Evolutionary conservation across 1,140 invertebrate genomes (phyloP).

Genomic region (Polyergus mexicanus): DNA sequence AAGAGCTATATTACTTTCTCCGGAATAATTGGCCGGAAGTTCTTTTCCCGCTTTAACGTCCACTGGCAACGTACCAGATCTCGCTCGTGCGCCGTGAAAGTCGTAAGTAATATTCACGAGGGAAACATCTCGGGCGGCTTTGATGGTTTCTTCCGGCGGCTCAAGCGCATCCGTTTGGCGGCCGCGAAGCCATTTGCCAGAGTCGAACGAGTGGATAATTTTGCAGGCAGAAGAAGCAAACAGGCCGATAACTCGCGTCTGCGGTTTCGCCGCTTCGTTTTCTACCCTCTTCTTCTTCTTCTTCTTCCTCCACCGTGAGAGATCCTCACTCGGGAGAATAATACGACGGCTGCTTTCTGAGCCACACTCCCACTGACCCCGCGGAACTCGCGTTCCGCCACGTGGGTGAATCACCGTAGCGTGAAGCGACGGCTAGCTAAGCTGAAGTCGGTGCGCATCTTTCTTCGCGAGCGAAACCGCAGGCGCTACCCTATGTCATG

Average conservation of each 20-base stretch:
- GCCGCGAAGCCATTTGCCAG: constrained; percentile 43
- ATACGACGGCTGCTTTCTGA: constrained; percentile 15
- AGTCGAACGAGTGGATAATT: constrained; percentile 68
- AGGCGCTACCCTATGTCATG: not conserved
- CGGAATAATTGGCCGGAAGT: constrained; percentile 43
- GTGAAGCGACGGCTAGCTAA: constrained; percentile 21
- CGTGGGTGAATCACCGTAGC: constrained; percentile 20
- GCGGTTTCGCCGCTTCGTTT: constrained; percentile 53
- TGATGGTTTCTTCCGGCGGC: constrained; percentile 63
- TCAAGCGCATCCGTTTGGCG: constrained; percentile 57
- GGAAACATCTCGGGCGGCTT: constrained; percentile 51
- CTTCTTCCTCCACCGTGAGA: not conserved
- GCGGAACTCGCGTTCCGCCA: constrained; percentile 15
- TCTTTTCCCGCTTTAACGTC: constrained; percentile 42
- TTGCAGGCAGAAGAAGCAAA: constrained; percentile 68
- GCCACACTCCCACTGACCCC: constrained; percentile 6
- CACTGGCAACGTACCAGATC: constrained; percentile 53
- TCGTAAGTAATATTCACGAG: constrained; percentile 60
- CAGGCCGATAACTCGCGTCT: constrained; percentile 68
- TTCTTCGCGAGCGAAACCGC: constrained; percentile 39
- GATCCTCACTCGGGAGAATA: constrained; percentile 37
- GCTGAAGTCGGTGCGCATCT: constrained; percentile 13
- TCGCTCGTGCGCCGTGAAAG: constrained; percentile 43
- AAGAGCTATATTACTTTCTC: constrained; percentile 30
- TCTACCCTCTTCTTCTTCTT: constrained; percentile 27